Evolutionary conservation across 2,888 invertebrate genomes (phyloP).

Genomic region (Diabrotica balteata): DNA sequence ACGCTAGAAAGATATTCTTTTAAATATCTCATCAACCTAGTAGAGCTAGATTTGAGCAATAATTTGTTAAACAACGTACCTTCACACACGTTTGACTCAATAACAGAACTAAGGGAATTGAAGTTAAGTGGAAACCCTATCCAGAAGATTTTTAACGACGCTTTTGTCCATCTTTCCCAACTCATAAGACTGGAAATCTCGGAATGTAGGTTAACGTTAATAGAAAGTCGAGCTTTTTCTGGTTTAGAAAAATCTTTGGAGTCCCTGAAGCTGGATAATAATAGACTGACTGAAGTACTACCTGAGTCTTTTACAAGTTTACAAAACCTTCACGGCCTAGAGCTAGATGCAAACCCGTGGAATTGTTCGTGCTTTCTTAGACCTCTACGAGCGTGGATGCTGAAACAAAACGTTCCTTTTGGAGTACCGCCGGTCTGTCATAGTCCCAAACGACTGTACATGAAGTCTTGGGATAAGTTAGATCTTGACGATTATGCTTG

Average conservation of each 20-base stretch:
- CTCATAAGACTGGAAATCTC: constrained; percentile 77
- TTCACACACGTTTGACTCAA: constrained; percentile 74
- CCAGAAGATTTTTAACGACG: constrained; percentile 71
- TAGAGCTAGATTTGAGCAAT: constrained; percentile 81
- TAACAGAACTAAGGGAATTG: constrained; percentile 77
- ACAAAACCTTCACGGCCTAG: constrained; percentile 75
- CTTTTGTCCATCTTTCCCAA: constrained; percentile 71
- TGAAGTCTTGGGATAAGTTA: constrained; percentile 77
- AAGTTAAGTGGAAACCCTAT: constrained; percentile 80
- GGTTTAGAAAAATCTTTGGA: constrained; percentile 77
- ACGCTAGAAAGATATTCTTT: constrained; percentile 77
- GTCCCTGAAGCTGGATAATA: constrained; percentile 80
- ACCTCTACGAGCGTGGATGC: constrained; percentile 81
- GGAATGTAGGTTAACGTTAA: constrained; percentile 72
- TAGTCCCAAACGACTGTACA: constrained; percentile 69
- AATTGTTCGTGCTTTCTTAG: constrained; percentile 80
- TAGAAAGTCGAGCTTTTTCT: constrained; percentile 75
- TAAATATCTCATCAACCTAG: constrained; percentile 78
- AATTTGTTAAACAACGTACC: constrained; percentile 75
- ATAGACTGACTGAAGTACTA: constrained; percentile 72
- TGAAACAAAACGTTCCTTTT: constrained; percentile 77
- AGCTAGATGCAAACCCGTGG: constrained; percentile 82
- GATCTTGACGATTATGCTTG: constrained; percentile 84
- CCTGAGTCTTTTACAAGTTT: constrained; percentile 73
- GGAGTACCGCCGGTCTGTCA: constrained; percentile 75